Conservation (phyloP, 2,797 vertebrate genomes). For the Novumbra hubbsi region DNA sequence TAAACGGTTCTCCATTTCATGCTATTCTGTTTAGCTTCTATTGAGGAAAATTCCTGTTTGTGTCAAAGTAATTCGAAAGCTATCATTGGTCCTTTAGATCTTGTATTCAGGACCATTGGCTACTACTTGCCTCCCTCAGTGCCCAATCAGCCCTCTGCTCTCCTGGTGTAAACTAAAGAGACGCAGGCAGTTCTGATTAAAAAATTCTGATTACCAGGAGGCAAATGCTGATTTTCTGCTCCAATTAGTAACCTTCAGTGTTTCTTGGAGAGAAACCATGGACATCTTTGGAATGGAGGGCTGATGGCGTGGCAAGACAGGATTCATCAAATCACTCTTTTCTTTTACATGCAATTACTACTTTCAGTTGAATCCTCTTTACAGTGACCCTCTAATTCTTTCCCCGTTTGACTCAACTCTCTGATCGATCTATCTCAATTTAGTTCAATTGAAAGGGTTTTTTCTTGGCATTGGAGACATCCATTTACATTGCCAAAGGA, state of each 20-base stretch:
- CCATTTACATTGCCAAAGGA: no score
- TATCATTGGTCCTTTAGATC: background rate
- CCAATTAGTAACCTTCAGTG: slow-evolving; percentile 5
- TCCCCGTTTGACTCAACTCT: background rate
- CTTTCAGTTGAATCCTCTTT: background rate
- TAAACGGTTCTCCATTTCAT: background rate
- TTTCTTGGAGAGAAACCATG: slow-evolving; percentile 1
- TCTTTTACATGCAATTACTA: background rate
- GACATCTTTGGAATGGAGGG: background rate
- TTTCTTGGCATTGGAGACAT: no score
- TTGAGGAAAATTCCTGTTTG: background rate
- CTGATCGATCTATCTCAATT: background rate
- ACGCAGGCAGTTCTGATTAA: background rate
- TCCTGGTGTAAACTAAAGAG: slow-evolving; percentile 4
- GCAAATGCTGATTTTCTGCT: slow-evolving; percentile 16
- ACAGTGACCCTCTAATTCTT: background rate
- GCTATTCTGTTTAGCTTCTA: background rate
- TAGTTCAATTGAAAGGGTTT: no score
- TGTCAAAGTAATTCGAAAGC: background rate
- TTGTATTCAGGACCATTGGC: background rate
- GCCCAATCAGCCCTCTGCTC: slow-evolving; percentile 8
- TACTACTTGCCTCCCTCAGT: background rate
- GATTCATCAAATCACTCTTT: background rate
- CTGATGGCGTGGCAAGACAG: background rate
- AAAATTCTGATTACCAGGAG: background rate